phyloP scores from a whole-genome alignment of 2,888 invertebrate genomes.

The Candidula unifasciata region DNA sequence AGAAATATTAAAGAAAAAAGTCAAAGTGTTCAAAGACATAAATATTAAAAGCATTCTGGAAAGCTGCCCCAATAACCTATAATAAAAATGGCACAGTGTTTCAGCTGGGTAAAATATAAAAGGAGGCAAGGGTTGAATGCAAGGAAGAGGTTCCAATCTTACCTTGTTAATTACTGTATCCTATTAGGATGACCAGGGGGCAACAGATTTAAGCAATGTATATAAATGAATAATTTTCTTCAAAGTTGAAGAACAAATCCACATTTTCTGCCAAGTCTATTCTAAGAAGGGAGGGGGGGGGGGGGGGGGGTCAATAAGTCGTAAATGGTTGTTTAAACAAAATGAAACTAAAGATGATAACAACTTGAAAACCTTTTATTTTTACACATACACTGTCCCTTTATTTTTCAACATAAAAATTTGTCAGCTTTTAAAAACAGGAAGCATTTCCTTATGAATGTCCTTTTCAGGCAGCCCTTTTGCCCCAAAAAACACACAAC shows the following conservation, averaged over 20 bases:
- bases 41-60: background rate
- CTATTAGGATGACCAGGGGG: slow-evolving; percentile 55
- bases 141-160: slow-evolving; percentile 50
- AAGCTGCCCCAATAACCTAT: background rate
- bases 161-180: slow-evolving; percentile 67
- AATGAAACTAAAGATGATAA: too few species aligned
- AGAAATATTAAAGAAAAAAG: too few species aligned
- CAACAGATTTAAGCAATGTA: slow-evolving; percentile 38
- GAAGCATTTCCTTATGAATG: too few species aligned
- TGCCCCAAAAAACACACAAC: too few species aligned
- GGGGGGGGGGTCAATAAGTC: too few species aligned
- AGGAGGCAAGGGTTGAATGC: background rate
- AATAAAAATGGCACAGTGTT: slow-evolving; percentile 5
- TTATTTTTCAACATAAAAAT: too few species aligned
- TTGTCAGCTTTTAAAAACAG: too few species aligned
- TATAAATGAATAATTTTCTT: background rate
- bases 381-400: too few species aligned
- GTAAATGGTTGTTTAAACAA: too few species aligned
- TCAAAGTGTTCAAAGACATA: background rate
- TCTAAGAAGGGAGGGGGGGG: too few species aligned
- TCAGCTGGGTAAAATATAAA: background rate
- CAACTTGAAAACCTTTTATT: too few species aligned
- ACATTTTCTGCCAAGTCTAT: background rate
- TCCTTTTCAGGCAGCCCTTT: too few species aligned
- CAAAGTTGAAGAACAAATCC: background rate